Evolutionary conservation across 1,140 invertebrate species (phyloP), one percentile per base, ranked within the genome.

Genomic region (Achatina immaculata): DNA sequence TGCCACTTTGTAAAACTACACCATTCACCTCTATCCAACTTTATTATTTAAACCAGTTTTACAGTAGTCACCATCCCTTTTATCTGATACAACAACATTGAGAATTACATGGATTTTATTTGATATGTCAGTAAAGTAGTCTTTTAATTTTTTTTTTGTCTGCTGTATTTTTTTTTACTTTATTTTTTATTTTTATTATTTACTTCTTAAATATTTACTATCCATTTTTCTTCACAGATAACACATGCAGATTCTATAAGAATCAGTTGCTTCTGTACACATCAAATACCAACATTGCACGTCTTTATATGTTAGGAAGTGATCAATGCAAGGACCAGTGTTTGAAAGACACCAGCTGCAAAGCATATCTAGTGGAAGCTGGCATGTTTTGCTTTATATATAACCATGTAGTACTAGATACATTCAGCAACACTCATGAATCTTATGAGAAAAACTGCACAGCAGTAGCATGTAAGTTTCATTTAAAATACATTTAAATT

Each of bases 391-490:
- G 72, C 45, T 36, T 74, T 74, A 0, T 51, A 14, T 74, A 74
- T 36, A 45, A 11, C 16, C 31, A 11, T 36, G 6, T 51, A 6
- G 3, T 36, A 28, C 42, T 74, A 2, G 72, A n/a, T 16, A 34
- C 42, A 28, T 40, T 3, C 2, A 75, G 45, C 48, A n/a, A 90
- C 88, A 71, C 99, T 97, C 97, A 95, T 94, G 28, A 97, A 98
- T 42, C 40, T 28, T 45, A 68, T 31, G 65, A 48, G 31, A 78
- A 66, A 48, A 65, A 28, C 34, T 77, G 48, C 74, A 4, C 43
- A 2, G 40, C 34, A 11, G 28, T 28, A 34, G 24, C 24, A 36
- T 36, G 72, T 74, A 74, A 74, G 72, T 40, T 31, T 16, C n/a
- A n/a, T n/a, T n/a, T n/a, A n/a, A n/a, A n/a, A n/a, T n/a, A n/a